phyloP scores from a whole-genome alignment of 2,797 vertebrate species.

The Sebastes miniatus region DNA sequence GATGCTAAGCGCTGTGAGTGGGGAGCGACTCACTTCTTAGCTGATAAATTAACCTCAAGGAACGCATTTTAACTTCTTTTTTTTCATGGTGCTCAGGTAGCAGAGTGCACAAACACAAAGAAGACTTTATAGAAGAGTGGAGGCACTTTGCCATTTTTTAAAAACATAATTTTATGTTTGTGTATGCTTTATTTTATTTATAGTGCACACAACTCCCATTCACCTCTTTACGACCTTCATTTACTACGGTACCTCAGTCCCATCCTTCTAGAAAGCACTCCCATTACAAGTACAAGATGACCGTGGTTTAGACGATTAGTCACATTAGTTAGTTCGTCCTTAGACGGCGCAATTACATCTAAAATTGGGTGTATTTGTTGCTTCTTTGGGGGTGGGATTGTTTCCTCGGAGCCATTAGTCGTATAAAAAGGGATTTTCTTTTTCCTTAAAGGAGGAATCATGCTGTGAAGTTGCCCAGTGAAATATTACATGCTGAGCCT shows the following conservation, averaged over 20 bases:
- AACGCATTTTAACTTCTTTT: neutral
- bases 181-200: neutral
- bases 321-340: neutral
- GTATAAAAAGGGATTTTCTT: conserved; percentile 22
- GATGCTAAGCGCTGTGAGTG: neutral
- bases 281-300: neutral
- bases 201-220: neutral
- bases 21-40: neutral
- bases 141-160: neutral
- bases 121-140: neutral
- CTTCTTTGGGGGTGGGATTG: conserved; percentile 7
- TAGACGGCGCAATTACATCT: neutral
- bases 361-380: conserved; percentile 24
- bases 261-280: neutral
- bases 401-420: conserved; percentile 30
- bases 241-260: neutral
- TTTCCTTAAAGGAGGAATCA: conserved; percentile 36
- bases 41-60: conserved; percentile 41
- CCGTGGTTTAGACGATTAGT: neutral
- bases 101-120: neutral
- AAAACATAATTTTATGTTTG: neutral
- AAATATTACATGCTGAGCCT: conserved; percentile 23
- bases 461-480: conserved; percentile 38
- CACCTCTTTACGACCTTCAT: neutral
- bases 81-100: conserved; percentile 5